Percentiles rank a stretch among this genome's conserved stretches.
phyloP scores from a whole-genome alignment of 2,888 invertebrate species.

The Megastigmus dorsalis region DNA sequence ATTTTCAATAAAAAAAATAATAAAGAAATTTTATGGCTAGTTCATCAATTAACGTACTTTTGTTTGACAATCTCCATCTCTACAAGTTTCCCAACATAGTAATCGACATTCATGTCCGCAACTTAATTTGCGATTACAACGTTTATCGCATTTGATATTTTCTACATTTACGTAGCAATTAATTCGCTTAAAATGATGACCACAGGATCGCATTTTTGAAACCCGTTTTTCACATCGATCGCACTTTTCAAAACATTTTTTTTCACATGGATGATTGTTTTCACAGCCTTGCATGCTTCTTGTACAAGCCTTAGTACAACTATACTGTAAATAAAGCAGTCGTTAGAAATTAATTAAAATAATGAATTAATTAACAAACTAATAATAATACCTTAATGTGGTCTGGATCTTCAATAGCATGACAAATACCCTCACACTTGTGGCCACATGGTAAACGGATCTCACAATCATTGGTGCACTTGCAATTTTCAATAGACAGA shows the following conservation, averaged over 20 bases:
- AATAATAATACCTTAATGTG: slow-evolving; percentile 21
- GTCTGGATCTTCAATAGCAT: slow-evolving; percentile 32
- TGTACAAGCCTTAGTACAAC: slow-evolving; percentile 6
- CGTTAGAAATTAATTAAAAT: background rate
- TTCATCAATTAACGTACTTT: too few relatives aligned
- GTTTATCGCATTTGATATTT: background rate
- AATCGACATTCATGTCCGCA: slow-evolving; percentile 27
- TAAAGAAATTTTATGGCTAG: too few relatives aligned
- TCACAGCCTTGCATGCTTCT: background rate
- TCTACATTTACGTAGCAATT: slow-evolving; percentile 10
- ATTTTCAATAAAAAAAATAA: too few relatives aligned
- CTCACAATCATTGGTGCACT: slow-evolving; percentile 15
- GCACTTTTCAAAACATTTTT: slow-evolving; percentile 14
- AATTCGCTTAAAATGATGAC: slow-evolving; percentile 3
- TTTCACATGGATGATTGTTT: slow-evolving; percentile 2
- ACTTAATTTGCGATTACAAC: background rate
- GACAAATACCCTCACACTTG: background rate
- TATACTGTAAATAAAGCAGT: too few relatives aligned
- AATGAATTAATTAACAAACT: background rate
- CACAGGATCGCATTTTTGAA: slow-evolving; percentile 20
- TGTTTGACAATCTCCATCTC: background rate
- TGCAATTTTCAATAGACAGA: background rate
- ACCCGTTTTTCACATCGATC: background rate
- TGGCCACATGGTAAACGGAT: slow-evolving; percentile 35
- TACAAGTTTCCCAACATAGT: slow-evolving; percentile 5